A percentile compares a stretch with the other conserved stretches of the same genome.
Evolutionary conservation across 2,888 invertebrate species (phyloP).

Genomic region (Drosophila lutescens): DNA sequence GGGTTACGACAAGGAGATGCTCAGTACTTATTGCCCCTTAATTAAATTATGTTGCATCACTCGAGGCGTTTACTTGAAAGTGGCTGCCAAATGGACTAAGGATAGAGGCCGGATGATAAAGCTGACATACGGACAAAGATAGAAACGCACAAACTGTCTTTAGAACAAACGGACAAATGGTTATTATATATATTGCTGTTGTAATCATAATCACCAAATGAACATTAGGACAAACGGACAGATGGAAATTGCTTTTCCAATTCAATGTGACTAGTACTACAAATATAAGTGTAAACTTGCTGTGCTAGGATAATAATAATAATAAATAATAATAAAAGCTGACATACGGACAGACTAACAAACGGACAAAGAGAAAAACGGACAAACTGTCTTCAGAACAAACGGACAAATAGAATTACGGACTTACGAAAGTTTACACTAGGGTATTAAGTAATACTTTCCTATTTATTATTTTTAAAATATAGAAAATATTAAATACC

Average conservation of each 20-base stretch:
- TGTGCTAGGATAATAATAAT: no score
- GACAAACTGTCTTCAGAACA: not conserved
- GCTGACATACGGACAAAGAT: not conserved
- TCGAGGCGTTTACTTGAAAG: not conserved
- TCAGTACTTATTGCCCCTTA: constrained; percentile 3
- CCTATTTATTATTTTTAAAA: no score
- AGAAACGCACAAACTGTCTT: not conserved
- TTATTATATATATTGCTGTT: no score
- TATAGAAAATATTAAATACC: no score
- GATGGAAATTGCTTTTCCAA: no score
- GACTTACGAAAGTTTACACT: not conserved
- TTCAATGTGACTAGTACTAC: no score
- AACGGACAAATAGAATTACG: not conserved
- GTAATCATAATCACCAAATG: no score
- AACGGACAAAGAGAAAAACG: not conserved
- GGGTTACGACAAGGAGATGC: constrained; percentile 13
- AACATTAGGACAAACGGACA: not conserved
- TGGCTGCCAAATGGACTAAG: not conserved
- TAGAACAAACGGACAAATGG: not conserved
- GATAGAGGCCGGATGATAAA: not conserved
- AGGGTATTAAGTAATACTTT: no score
- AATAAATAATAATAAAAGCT: no score
- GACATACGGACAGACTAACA: not conserved
- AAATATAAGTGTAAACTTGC: no score
- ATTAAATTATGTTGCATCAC: not conserved